Percentiles rank a stretch among this genome's conserved stretches.
Evolutionary conservation across 2,113 vertebrate genomes (phyloP).

Genomic region (Centropristis striata): DNA sequence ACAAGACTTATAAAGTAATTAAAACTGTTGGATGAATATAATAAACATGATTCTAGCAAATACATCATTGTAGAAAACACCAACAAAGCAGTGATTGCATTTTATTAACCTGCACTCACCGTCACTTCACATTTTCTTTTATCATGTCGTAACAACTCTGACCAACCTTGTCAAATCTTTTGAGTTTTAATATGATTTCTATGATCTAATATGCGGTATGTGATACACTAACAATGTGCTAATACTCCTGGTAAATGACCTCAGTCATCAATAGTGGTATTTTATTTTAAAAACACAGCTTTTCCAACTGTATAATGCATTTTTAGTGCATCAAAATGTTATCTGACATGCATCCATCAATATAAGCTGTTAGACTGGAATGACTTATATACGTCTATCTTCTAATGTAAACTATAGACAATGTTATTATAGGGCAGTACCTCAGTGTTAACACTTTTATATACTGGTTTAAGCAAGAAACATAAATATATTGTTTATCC

Average conservation of each 20-base stretch:
- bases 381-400: slow-evolving; percentile 52
- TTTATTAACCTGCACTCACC: slow-evolving; percentile 23
- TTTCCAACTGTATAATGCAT: slow-evolving; percentile 52
- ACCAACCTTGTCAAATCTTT: slow-evolving; percentile 33
- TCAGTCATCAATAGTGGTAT: slow-evolving; percentile 50
- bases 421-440: slow-evolving; percentile 62
- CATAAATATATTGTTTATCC: slow-evolving; percentile 41
- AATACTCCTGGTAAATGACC: slow-evolving; percentile 52
- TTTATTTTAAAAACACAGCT: slow-evolving; percentile 17
- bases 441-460: slow-evolving; percentile 51
- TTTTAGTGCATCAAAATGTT: slow-evolving; percentile 68
- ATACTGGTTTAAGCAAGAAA: slow-evolving; percentile 52
- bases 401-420: slow-evolving; percentile 73
- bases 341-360: slow-evolving; percentile 53
- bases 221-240: slow-evolving; percentile 52
- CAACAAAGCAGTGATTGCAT: slow-evolving; percentile 47
- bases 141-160: slow-evolving; percentile 33
- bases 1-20: slow-evolving; percentile 29
- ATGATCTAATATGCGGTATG: slow-evolving; percentile 27
- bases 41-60: slow-evolving; percentile 37
- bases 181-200: slow-evolving; percentile 17
- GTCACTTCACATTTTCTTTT: slow-evolving; percentile 20
- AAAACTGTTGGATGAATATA: slow-evolving; percentile 40
- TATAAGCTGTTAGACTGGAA: slow-evolving; percentile 65
- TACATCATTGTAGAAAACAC: slow-evolving; percentile 54